Conservation (phyloP, 2,113 vertebrate species). For the Eubucco bourcierii region DNA sequence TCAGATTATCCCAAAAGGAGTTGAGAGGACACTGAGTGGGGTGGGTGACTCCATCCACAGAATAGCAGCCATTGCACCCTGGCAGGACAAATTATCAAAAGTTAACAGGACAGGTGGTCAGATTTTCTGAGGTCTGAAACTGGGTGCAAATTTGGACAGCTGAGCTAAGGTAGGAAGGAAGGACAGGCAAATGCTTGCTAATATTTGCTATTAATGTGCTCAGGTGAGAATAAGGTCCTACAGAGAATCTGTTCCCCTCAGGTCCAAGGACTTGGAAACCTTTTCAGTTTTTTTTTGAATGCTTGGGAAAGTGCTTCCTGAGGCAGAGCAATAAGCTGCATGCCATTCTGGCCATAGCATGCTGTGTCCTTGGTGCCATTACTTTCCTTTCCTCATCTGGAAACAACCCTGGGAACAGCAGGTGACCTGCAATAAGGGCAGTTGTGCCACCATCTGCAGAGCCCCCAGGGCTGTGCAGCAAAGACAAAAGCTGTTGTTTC, state of each 20-base stretch:
- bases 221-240: not conserved
- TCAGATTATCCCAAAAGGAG: not conserved
- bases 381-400: not conserved
- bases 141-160: not conserved
- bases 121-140: not conserved
- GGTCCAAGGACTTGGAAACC: not conserved
- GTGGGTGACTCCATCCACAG: not conserved
- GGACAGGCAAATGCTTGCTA: not conserved
- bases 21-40: not conserved
- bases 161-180: not conserved
- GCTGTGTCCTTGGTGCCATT: not conserved
- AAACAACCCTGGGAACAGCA: not conserved
- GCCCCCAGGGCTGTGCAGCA: not conserved
- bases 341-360: fast-evolving
- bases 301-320: not conserved
- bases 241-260: not conserved
- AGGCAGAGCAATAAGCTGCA: not conserved
- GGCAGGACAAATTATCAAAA: not conserved
- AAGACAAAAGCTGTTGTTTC: not conserved
- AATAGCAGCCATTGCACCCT: not conserved
- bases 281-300: not conserved
- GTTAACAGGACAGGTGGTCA: not conserved
- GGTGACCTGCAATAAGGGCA: not conserved
- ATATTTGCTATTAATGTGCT: not conserved
- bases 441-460: not conserved